Evolutionary conservation across 2,888 invertebrate species (phyloP).

Genomic region (Microdon myrmicae): DNA sequence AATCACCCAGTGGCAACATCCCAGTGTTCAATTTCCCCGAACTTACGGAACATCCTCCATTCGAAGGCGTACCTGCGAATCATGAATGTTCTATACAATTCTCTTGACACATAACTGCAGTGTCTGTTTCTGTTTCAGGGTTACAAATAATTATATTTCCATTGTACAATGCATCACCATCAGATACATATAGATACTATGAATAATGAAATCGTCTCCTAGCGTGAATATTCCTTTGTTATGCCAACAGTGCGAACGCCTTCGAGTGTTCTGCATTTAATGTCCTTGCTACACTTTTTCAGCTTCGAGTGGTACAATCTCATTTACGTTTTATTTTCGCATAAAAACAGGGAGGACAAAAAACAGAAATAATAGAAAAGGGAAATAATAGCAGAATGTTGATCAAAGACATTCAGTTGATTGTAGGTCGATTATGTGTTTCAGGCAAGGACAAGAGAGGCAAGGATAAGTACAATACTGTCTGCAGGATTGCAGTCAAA

Average conservation of each 20-base stretch:
- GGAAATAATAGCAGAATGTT: neutral
- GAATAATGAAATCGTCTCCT: neutral
- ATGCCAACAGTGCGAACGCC: slow-evolving; percentile 7
- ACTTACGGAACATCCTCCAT: no score
- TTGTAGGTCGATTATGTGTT: slow-evolving; percentile 9
- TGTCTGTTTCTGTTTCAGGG: no score
- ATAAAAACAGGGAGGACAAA: no score
- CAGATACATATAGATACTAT: neutral
- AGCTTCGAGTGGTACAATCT: slow-evolving; percentile 7
- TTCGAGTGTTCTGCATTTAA: slow-evolving; percentile 6
- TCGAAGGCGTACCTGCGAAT: no score
- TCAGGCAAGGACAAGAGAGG: neutral
- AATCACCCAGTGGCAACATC: no score
- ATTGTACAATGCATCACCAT: neutral
- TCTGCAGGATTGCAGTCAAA: slow-evolving; percentile 9
- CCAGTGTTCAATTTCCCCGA: no score
- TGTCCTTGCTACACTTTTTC: slow-evolving; percentile 11
- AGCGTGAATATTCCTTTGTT: slow-evolving; percentile 8
- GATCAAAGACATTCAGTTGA: slow-evolving; percentile 1
- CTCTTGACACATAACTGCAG: no score
- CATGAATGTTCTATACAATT: no score
- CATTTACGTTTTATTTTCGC: neutral
- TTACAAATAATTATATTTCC: slow-evolving; percentile 1
- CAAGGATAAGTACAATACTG: slow-evolving; percentile 1
- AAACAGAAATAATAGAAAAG: neutral